Evolutionary conservation across 2,888 invertebrate genomes (phyloP).

Genomic region (Caenorhabditis sulstoni): DNA sequence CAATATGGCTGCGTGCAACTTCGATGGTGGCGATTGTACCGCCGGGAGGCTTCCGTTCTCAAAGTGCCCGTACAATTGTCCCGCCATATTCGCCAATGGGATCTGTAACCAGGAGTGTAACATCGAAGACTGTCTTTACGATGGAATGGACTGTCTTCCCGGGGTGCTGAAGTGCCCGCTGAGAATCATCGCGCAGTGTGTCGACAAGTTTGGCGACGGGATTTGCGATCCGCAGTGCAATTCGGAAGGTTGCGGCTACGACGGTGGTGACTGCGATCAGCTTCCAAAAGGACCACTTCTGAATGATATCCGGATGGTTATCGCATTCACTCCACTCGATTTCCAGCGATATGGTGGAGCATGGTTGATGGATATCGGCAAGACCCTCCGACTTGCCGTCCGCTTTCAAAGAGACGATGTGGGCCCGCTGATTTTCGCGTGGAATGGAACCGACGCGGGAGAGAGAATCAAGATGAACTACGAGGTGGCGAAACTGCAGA

Average conservation of each 20-base stretch:
- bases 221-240: constrained; percentile 96
- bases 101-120: constrained; percentile 68
- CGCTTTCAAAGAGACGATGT: not conserved
- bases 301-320: not conserved
- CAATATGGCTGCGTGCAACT: constrained; percentile 95
- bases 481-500: constrained; percentile 3
- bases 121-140: constrained; percentile 93
- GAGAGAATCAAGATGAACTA: not conserved
- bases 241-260: constrained; percentile 97
- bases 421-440: not conserved
- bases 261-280: constrained; percentile 87
- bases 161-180: constrained; percentile 54
- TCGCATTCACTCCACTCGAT: not conserved
- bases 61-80: constrained; percentile 83
- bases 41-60: constrained; percentile 69
- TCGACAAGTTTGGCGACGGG: constrained; percentile 90
- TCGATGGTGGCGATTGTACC: constrained; percentile 91
- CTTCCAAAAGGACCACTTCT: not conserved
- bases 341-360: not conserved
- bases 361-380: not conserved
- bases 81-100: constrained; percentile 69
- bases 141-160: constrained; percentile 93
- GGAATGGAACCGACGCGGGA: not conserved
- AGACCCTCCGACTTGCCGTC: not conserved
- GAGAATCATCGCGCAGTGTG: constrained; percentile 57